These are phyloP conservation scores for Kryphioiulus occultus DNA, from an alignment of 2,888 invertebrate species.

Conservation along the genomic window DNA sequence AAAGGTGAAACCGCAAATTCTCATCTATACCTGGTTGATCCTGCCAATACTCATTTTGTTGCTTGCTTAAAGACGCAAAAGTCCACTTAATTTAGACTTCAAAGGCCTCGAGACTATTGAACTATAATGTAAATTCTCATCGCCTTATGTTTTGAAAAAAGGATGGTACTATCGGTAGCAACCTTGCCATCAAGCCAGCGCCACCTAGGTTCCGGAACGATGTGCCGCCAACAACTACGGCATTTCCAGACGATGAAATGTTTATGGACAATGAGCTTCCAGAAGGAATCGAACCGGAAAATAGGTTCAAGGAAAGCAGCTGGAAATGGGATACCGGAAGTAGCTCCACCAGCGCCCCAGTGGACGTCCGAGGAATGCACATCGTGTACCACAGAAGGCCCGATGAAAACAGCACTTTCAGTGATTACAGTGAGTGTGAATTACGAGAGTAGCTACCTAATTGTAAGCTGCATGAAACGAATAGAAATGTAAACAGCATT, in stretches of 20 bases:
- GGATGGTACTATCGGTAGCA: slow-evolving; percentile 92
- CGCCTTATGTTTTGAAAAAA: slow-evolving; percentile 60
- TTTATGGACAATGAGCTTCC: slow-evolving; percentile 72
- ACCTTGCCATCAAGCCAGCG: slow-evolving; percentile 85
- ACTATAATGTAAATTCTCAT: not conserved
- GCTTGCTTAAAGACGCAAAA: too few species aligned
- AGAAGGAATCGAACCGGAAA: slow-evolving; percentile 56
- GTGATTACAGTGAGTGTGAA: slow-evolving; percentile 78
- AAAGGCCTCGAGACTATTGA: not conserved
- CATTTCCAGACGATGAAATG: slow-evolving; percentile 72
- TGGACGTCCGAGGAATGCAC: slow-evolving; percentile 68
- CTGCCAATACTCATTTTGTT: too few species aligned
- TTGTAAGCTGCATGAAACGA: not conserved
- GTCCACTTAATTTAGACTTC: too few species aligned
- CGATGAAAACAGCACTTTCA: slow-evolving; percentile 68
- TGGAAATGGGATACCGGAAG: not conserved
- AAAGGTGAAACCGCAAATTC: too few species aligned
- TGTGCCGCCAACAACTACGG: slow-evolving; percentile 51
- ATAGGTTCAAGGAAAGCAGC: not conserved
- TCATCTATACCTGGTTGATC: too few species aligned
- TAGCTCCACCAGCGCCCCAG: slow-evolving; percentile 15
- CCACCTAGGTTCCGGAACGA: slow-evolving; percentile 65
- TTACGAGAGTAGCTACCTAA: too few species aligned
- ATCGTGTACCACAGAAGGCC: slow-evolving; percentile 77
- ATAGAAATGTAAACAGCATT: not conserved